Evolutionary conservation across 2,888 invertebrate species (phyloP).

Genomic region (Subacronicta megacephala): DNA sequence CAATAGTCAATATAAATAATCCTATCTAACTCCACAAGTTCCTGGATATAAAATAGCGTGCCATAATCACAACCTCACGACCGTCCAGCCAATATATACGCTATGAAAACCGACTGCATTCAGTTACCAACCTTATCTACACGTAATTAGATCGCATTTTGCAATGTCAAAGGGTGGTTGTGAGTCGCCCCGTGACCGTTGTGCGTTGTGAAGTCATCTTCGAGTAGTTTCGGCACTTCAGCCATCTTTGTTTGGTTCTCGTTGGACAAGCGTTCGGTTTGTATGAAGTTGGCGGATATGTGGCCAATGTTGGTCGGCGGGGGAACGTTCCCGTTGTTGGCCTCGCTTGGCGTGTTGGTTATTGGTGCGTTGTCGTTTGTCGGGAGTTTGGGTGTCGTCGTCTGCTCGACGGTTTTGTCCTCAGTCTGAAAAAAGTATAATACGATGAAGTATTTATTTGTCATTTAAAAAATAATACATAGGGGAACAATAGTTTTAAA

Average conservation of each 20-base stretch:
- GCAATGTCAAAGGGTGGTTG: conserved; percentile 80
- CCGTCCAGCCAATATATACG: conserved; percentile 77
- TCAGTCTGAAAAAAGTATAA: conserved; percentile 65
- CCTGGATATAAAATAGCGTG: conserved; percentile 42
- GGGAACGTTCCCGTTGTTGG: conserved; percentile 76
- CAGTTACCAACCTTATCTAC: conserved; percentile 62
- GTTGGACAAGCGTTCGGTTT: conserved; percentile 73
- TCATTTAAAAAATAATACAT: too few relatives aligned
- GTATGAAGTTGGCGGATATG: conserved; percentile 81
- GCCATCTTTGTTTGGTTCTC: conserved; percentile 68
- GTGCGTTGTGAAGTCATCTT: conserved; percentile 85
- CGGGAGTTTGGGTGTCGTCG: conserved; percentile 63
- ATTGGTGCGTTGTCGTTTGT: conserved; percentile 65
- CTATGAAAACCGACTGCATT: conserved; percentile 65
- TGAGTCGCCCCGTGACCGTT: conserved; percentile 76
- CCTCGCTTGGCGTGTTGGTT: conserved; percentile 56
- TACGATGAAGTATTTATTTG: not conserved
- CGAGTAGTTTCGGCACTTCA: conserved; percentile 65
- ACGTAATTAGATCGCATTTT: conserved; percentile 79
- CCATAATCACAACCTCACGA: conserved; percentile 51
- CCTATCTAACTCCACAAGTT: conserved; percentile 33
- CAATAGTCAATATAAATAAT: conserved; percentile 32
- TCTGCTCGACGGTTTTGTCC: conserved; percentile 74
- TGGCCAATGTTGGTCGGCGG: conserved; percentile 64
- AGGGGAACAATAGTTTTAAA: too few relatives aligned